A percentile compares a stretch with the other conserved stretches of the same genome.
Evolutionary conservation across 2,113 vertebrate species (phyloP).

Genomic region (Dolichotis patagonum): DNA sequence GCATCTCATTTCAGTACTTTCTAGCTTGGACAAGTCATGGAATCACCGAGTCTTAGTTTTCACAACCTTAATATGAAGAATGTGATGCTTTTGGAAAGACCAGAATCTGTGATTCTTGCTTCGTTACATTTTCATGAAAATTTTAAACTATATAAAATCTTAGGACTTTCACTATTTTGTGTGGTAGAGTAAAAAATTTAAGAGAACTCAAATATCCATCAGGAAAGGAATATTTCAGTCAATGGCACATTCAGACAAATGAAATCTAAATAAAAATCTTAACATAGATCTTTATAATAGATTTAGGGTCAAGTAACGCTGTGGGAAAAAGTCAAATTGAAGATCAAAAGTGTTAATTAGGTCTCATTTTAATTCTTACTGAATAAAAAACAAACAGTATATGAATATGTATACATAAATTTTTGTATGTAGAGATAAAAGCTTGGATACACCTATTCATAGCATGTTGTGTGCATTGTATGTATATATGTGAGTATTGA

Average conservation of each 20-base stretch:
- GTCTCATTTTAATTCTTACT: constrained; percentile 51
- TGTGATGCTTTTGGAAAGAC: background rate
- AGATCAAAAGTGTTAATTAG: background rate
- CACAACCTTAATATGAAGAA: background rate
- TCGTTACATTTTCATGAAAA: background rate
- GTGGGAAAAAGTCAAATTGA: background rate
- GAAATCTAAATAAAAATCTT: background rate
- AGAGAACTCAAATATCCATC: background rate
- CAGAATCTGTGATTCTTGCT: background rate
- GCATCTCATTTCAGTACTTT: background rate
- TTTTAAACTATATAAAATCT: background rate
- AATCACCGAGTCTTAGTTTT: background rate
- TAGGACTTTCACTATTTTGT: background rate
- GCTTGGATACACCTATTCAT: background rate
- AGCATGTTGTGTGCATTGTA: background rate
- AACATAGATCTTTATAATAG: constrained; percentile 5
- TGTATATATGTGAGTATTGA: background rate
- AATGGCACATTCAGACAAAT: background rate
- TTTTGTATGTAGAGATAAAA: background rate
- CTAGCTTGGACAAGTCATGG: background rate
- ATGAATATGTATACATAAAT: background rate
- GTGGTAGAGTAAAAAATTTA: background rate
- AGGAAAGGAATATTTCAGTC: background rate
- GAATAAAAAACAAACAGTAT: background rate
- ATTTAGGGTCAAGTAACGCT: background rate